Evolutionary conservation across 2,888 invertebrate species (phyloP), one percentile per base, ranked within the genome.

Genomic region (Agapetus fuscipes): DNA sequence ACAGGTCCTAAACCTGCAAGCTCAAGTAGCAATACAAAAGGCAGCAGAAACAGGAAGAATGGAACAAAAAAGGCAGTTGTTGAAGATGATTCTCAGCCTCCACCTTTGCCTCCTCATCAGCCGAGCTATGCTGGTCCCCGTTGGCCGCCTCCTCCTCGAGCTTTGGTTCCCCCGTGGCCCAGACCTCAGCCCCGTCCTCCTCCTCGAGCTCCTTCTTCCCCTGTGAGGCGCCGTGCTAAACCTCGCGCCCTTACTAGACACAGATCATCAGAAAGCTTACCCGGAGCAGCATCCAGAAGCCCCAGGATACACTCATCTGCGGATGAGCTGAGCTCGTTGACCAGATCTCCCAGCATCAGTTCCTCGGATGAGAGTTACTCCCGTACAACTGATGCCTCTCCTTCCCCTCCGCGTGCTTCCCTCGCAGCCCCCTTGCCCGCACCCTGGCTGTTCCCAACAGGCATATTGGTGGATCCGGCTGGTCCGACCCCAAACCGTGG

Each of bases 331-430:
- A 85, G 84, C 53, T 85, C 85, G 0, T 65, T 85, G 7, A 85
- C 85, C 36, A 80, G 84, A 51, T 85, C 85, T 5, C 84, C 86
- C 1, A 84, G 83, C 55, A 78, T 86, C 47, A 84, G 83, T 58
- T 86, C 86, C 37, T 87, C 86, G 0, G 86, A 87, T 55, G 87
- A 87, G 60, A 85, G 85, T 59, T 86, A 83, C 55, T 83, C 84
- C 28, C 74, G 85, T 50, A 85, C 85, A 3, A 85, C 84, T 0
- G 83, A 83, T 54, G 85, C 67, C 1, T 69, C 68, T 1, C 75
- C 76, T 3, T 76, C 78, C 0, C 74, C 73, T 3, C 75, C 77
- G 1, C 64, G 77, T n/a, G 53, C 68, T 24, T 66, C 67, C 14
- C 51, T 68, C 29, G 66, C 69, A 3, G 64, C 59, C 7, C 57